Conservation (phyloP, 64 coral and sea anemone species). For the Pachyseris speciosa region DNA sequence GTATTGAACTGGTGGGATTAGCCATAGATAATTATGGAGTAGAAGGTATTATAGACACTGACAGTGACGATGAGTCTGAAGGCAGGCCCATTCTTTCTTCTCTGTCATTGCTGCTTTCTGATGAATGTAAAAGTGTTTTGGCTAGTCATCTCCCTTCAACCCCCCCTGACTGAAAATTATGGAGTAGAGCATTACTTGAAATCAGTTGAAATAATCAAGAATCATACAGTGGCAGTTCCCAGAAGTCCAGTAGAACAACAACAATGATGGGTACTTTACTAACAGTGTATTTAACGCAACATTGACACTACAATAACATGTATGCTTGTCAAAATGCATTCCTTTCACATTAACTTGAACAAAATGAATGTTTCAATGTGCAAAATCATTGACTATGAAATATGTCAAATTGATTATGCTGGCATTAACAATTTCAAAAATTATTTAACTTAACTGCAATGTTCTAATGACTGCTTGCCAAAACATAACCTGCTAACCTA, state of each 20-base stretch:
- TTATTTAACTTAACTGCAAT: too few species aligned
- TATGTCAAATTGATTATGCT: too few species aligned
- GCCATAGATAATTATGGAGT: constrained; percentile 59
- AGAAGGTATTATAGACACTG: constrained; percentile 60
- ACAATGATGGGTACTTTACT: background rate
- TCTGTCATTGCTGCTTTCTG: constrained; percentile 8
- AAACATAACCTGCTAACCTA: too few species aligned
- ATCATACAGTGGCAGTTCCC: background rate
- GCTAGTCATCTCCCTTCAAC: background rate
- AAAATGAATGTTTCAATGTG: too few species aligned
- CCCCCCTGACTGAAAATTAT: background rate
- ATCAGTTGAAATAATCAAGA: background rate
- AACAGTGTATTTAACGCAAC: background rate
- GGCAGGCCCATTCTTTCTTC: constrained; percentile 58
- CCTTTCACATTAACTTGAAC: too few species aligned
- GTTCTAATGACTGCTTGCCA: too few species aligned
- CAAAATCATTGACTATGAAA: too few species aligned
- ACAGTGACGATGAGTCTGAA: constrained; percentile 3
- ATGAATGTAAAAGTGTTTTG: constrained; percentile 31
- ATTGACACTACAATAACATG: too few species aligned
- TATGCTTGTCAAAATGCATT: too few species aligned
- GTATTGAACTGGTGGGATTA: constrained; percentile 18
- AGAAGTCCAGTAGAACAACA: background rate
- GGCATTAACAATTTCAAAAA: too few species aligned
- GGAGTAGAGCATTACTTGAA: background rate